A percentile compares a stretch with the other conserved stretches of the same genome.
Evolutionary conservation across 1,140 invertebrate species (phyloP).

Genomic region (Ips nitidus): DNA sequence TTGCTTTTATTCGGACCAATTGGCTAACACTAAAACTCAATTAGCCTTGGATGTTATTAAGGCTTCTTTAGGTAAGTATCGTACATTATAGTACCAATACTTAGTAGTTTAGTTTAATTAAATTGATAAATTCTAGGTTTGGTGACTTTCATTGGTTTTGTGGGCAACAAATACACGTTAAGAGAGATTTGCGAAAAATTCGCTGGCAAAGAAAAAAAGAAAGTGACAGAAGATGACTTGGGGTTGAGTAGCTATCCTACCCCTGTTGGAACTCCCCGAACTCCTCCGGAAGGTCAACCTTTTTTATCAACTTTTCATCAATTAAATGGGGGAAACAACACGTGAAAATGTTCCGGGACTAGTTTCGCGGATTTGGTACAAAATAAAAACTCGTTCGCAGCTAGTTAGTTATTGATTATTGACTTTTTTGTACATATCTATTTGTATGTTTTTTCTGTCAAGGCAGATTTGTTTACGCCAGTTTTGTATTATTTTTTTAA

Average conservation of each 20-base stretch:
- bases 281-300: not conserved
- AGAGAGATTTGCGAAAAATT: slow-evolving; percentile 12
- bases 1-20: not conserved
- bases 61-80: slow-evolving; percentile 25
- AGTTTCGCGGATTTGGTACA: too few species aligned
- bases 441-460: too few species aligned
- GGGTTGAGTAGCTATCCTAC: slow-evolving; percentile 3
- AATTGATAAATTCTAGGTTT: slow-evolving; percentile 6
- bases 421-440: too few species aligned
- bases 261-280: not conserved
- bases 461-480: too few species aligned
- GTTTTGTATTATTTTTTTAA: too few species aligned
- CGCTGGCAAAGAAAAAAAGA: slow-evolving; percentile 1
- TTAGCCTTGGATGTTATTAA: slow-evolving; percentile 27
- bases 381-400: too few species aligned
- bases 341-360: too few species aligned
- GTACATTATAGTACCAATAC: not conserved
- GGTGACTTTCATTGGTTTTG: slow-evolving; percentile 15
- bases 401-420: too few species aligned
- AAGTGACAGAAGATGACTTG: not conserved
- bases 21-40: slow-evolving; percentile 17
- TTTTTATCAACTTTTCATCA: too few species aligned
- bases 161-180: slow-evolving; percentile 15
- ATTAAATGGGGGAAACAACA: too few species aligned
- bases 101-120: not conserved